A percentile compares a stretch with the other conserved stretches of the same genome.
Evolutionary conservation across 2,797 vertebrate species (phyloP).

Genomic region (Ispidina lecontei): DNA sequence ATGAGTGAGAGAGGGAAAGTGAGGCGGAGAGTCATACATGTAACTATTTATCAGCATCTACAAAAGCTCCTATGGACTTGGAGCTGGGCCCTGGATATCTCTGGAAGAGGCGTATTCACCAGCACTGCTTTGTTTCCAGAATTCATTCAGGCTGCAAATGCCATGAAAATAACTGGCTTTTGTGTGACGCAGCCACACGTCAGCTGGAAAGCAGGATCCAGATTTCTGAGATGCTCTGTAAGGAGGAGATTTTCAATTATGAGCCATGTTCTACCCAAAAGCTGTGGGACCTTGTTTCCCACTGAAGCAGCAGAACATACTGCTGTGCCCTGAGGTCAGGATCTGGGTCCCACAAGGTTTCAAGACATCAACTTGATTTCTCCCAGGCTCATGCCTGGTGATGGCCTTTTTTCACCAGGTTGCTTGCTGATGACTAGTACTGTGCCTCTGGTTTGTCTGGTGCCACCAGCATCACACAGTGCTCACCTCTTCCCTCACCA

Average conservation of each 20-base stretch:
- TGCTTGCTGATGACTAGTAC: not conserved
- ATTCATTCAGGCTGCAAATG: not conserved
- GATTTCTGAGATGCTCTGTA: not conserved
- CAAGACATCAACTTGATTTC: not conserved
- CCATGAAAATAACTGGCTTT: not conserved
- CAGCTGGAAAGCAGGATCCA: not conserved
- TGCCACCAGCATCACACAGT: not conserved
- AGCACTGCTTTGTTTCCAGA: slow-evolving; percentile 11
- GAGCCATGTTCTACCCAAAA: fast-evolving
- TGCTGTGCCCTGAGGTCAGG: not conserved
- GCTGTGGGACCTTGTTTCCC: not conserved
- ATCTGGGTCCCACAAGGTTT: not conserved
- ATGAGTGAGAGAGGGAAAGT: slow-evolving; percentile 4
- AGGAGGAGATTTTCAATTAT: not conserved
- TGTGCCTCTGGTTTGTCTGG: not conserved
- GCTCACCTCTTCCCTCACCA: not conserved
- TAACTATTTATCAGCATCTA: not conserved
- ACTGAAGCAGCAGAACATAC: not conserved
- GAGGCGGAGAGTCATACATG: not conserved
- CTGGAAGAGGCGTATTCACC: not conserved
- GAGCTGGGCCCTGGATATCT: slow-evolving; percentile 3
- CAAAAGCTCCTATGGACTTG: slow-evolving; percentile 6
- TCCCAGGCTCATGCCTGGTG: not conserved
- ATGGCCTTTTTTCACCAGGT: not conserved
- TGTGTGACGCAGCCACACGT: not conserved